phyloP scores from a whole-genome alignment of 2,797 vertebrate genomes.

The Rachycentron canadum region DNA sequence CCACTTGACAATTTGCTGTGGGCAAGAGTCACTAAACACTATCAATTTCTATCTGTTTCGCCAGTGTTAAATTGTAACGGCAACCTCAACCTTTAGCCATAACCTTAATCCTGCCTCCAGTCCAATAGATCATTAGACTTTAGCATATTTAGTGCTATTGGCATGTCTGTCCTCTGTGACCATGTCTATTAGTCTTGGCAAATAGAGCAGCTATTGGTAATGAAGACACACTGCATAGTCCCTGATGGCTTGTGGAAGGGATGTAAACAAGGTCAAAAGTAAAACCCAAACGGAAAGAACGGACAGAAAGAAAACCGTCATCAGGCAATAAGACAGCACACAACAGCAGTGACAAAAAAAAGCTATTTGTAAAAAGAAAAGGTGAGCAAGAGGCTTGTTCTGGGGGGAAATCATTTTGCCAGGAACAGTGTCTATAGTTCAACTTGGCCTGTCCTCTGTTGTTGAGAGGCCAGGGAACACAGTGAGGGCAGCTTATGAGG shows the following conservation, averaged over 20 bases:
- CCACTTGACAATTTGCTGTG: slow-evolving; percentile 17
- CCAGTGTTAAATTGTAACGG: slow-evolving; percentile 32
- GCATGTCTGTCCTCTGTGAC: slow-evolving; percentile 64
- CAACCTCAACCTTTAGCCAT: slow-evolving; percentile 46
- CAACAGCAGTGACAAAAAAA: slow-evolving; percentile 41
- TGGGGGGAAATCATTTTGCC: slow-evolving; percentile 56
- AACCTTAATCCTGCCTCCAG: slow-evolving; percentile 55
- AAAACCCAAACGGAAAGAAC: slow-evolving; percentile 45
- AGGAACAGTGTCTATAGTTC: slow-evolving; percentile 57
- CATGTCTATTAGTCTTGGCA: slow-evolving; percentile 66
- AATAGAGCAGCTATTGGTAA: slow-evolving; percentile 72
- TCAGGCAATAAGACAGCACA: slow-evolving; percentile 32
- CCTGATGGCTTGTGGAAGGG: slow-evolving; percentile 58
- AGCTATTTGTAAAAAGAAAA: slow-evolving; percentile 54
- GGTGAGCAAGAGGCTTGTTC: slow-evolving; percentile 37
- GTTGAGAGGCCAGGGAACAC: slow-evolving; percentile 44
- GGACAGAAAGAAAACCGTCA: slow-evolving; percentile 38
- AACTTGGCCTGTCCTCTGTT: slow-evolving; percentile 53
- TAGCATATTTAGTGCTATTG: slow-evolving; percentile 65
- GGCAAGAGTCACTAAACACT: slow-evolving; percentile 34
- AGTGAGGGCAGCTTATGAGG: slow-evolving; percentile 62
- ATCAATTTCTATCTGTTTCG: slow-evolving; percentile 36
- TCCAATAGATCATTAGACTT: slow-evolving; percentile 58
- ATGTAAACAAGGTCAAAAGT: slow-evolving; percentile 75
- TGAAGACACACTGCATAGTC: slow-evolving; percentile 67